These are phyloP conservation scores for Meganola albula DNA, from an alignment of 2,888 invertebrate species.

Conservation along the genomic window DNA sequence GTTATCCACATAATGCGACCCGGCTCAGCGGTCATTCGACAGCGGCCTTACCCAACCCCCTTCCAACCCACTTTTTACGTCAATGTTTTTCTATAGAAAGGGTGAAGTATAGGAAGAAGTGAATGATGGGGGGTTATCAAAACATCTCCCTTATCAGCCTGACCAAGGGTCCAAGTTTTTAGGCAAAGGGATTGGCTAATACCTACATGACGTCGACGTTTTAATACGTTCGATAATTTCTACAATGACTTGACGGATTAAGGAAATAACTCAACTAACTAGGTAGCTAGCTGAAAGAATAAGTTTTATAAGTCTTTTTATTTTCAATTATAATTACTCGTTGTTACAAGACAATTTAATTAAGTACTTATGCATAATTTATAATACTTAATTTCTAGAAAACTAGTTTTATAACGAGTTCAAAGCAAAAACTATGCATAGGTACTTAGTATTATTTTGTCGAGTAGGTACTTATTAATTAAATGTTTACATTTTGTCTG, in stretches of 20 bases:
- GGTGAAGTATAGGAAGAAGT: slow-evolving; percentile 55
- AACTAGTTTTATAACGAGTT: too few relatives aligned
- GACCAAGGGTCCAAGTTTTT: slow-evolving; percentile 61
- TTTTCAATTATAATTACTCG: too few relatives aligned
- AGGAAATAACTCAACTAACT: too few relatives aligned
- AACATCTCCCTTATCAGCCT: slow-evolving; percentile 70
- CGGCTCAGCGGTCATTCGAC: slow-evolving; percentile 77
- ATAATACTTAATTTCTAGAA: too few relatives aligned
- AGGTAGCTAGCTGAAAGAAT: too few relatives aligned
- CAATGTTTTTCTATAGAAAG: slow-evolving; percentile 75
- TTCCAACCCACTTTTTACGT: slow-evolving; percentile 73
- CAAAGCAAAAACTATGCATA: too few relatives aligned
- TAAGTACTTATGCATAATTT: too few relatives aligned
- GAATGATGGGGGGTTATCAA: slow-evolving; percentile 73
- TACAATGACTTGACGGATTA: slow-evolving; percentile 22
- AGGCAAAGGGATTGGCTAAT: slow-evolving; percentile 65
- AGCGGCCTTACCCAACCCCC: slow-evolving; percentile 55
- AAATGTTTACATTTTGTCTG: too few relatives aligned
- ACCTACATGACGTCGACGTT: slow-evolving; percentile 50
- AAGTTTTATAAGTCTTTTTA: too few relatives aligned
- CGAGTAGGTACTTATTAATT: too few relatives aligned
- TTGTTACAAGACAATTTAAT: too few relatives aligned
- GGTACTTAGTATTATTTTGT: too few relatives aligned
- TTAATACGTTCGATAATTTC: slow-evolving; percentile 37
- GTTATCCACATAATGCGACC: slow-evolving; percentile 74